Evolutionary conservation across 2,797 vertebrate species (phyloP), one percentile per base, ranked within the genome.

Genomic region (Acanthiza pusilla): DNA sequence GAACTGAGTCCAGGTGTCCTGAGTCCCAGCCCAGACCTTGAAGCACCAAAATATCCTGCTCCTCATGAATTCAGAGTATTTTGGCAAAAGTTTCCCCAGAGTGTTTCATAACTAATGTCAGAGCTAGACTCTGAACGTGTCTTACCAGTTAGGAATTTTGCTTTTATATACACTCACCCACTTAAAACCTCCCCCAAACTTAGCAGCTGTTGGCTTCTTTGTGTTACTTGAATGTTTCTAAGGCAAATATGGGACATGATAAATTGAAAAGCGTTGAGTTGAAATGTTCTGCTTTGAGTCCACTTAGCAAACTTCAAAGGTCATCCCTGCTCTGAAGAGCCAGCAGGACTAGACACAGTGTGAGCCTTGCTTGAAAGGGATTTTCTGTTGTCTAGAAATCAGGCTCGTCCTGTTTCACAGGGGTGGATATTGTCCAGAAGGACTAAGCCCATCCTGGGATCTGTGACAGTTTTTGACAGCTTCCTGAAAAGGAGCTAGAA

Each of bases 71-170:
- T 85, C 48, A 36, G 43, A 88, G 58, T 45, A 40, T 61, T 95
- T 71, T 97, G 91, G 91, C 91, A 88, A 54, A 89, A 36, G n/a
- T 66, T 85, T 68, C 40, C 38, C 43, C 8, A 13, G 67, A 89
- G 55, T 61, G 79, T 95, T 97, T 96, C 79, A 48, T 91, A 93
- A 96, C 79, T 89, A 91, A 86, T 88, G 85, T 93, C 89, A 94
- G 77, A 84, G 58, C 73, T 89, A 70, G 79, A 61, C 53, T 32
- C 88, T 79, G 66, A 82, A 72, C 0, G 1, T 89, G 76, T 93
- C 85, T 97, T 94, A 96, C 73, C 51, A 92, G 85, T 91, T 88
- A 93, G 96, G 95, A 96, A 96, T 96, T 95, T 93, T 70, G 79
- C 94, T 94, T 95, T 96, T 86, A 74, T 88, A 89, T 93, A 81